Evolutionary conservation across 2,797 vertebrate genomes (phyloP), one percentile per base, ranked within the genome.

Genomic region (Chelidonichthys spinosus): DNA sequence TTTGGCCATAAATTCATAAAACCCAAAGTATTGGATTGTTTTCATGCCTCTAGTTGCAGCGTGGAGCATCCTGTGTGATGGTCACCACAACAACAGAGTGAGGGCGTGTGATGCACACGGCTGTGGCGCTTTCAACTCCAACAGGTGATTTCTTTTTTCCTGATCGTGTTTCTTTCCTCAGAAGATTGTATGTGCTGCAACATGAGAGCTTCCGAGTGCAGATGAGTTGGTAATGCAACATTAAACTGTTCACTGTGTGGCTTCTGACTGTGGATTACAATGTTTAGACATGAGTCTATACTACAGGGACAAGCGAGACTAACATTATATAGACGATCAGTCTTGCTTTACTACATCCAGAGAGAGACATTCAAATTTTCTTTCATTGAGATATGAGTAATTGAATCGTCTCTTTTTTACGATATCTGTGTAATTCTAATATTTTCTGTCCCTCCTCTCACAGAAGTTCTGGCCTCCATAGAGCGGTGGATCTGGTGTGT

Each of bases 401-500:
- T 61, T 62, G 44, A 72, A 80, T 35, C 0, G 36, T 32, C 6
- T 0, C 6, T 65, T 69, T 69, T 49, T 61, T 32, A 32, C 13
- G 5, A 50, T 53, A 17, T 35, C 32, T 66, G 7, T 59, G 6
- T 68, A 17, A 58, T 67, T 37, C 18, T n/a, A 42, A 15, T 74
- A 2, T 70, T 35, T 35, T 37, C 60, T 58, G 3, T 69, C 8
- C 3, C 36, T 81, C 6, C 33, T 79, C 47, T 79, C n/a, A 1
- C 81, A 94, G 92, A 56, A 78, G 53, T 63, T 64, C 72, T 11
- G 11, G 55, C 37, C 65, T 72, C 53, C 88, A 91, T 73, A 86
- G 83, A 82, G 89, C 87, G 6, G 87, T 87, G 62, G 92, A 93
- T 54, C 76, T 93, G 81, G 88, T 92, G 73, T 93, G 92, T 70